Conservation (phyloP, 2,113 vertebrate species). For the Sporophila hypoxantha region DNA sequence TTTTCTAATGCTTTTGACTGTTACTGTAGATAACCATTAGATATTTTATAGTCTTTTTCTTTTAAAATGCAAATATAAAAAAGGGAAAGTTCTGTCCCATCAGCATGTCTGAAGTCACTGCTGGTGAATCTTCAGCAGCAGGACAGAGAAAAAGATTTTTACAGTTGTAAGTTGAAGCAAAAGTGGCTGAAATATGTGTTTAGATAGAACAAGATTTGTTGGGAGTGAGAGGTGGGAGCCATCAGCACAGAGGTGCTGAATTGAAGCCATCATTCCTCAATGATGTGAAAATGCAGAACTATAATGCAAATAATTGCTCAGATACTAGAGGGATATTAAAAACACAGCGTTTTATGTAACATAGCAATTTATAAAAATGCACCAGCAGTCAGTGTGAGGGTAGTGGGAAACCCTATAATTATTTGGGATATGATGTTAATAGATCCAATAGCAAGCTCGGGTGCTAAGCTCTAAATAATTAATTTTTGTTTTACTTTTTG, state of each 20-base stretch:
- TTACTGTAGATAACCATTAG: background rate
- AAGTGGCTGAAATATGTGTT: conserved; percentile 28
- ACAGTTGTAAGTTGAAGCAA: conserved; percentile 6
- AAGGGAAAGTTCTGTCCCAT: background rate
- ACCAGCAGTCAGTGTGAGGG: background rate
- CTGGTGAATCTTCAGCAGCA: background rate
- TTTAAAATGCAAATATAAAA: background rate
- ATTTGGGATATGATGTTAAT: conserved; percentile 34
- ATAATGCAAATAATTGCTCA: conserved; percentile 21
- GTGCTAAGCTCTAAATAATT: background rate
- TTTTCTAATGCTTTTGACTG: background rate
- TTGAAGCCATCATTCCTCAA: conserved; percentile 32
- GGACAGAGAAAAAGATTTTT: background rate
- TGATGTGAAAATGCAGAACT: conserved; percentile 32
- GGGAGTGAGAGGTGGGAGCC: conserved; percentile 18
- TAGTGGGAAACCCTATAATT: conserved; percentile 32
- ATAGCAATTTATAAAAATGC: conserved; percentile 28
- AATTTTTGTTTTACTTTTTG: background rate
- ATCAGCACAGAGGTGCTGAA: conserved; percentile 46
- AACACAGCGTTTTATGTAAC: conserved; percentile 34
- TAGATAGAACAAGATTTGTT: background rate
- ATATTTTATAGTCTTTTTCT: background rate
- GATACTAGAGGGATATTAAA: conserved; percentile 30
- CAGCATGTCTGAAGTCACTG: background rate
- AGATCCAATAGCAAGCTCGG: background rate